Percentiles rank a stretch among this genome's conserved stretches.
These are phyloP conservation scores for Hystrix brachyura DNA, from an alignment of 2,113 vertebrate genomes.

Conservation along the genomic window DNA sequence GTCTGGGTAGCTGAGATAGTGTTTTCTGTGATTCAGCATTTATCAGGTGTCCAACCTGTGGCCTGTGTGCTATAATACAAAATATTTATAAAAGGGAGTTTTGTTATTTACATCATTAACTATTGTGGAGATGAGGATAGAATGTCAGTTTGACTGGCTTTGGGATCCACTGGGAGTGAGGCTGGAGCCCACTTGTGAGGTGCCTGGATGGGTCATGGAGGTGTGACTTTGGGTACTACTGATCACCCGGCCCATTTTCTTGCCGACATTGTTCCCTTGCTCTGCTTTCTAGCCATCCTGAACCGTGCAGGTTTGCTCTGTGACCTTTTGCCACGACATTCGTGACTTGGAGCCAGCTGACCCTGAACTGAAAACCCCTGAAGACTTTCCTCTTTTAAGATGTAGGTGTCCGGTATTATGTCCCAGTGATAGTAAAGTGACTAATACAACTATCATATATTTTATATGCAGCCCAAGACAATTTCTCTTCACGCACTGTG, in stretches of 20 bases:
- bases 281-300: background rate
- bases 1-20: background rate
- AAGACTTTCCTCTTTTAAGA: background rate
- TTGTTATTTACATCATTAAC: background rate
- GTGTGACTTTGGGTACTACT: background rate
- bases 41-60: background rate
- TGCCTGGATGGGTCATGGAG: background rate
- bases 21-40: background rate
- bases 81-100: background rate
- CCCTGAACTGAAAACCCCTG: background rate
- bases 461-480: background rate
- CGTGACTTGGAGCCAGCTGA: background rate
- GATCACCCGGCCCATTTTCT: background rate
- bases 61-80: background rate
- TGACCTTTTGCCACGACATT: background rate
- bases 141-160: background rate
- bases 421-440: background rate
- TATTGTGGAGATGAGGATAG: background rate
- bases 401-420: background rate
- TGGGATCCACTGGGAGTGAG: background rate
- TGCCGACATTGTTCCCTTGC: background rate
- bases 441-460: background rate
- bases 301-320: background rate
- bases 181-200: background rate
- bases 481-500: background rate